Evolutionary conservation across 2,888 invertebrate genomes (phyloP), one percentile per base, ranked within the genome.

Genomic region (Drosophila greeni): DNA sequence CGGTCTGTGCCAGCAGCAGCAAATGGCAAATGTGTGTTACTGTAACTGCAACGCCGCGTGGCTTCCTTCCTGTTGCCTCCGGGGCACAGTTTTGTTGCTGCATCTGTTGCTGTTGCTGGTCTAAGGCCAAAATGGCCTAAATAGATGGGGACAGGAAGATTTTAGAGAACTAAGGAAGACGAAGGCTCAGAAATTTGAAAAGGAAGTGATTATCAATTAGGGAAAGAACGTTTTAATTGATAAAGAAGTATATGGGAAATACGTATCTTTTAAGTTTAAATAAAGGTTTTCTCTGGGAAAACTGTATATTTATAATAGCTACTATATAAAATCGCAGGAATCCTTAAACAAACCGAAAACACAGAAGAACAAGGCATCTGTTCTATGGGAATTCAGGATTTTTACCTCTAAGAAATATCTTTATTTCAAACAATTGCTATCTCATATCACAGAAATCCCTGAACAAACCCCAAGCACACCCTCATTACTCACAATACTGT

Each of bases 21-120:
- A 73, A 69, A 74, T 79, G 79, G 83, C 55, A 80, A 81, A 81
- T 81, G 84, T 81, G 85, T 81, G 81, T 81, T 81, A 81, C 85
- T 85, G 79, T 85, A 78, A 78, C 79, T 81, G 74, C 72, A 39
- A 64, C 67, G 54, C 42, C 61, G 64, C 69, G 61, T 67, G 48
- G 64, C 53, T 70, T 67, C 70, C 72, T 81, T 81, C 84, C 82
- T 81, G 84, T 80, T 80, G 36, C 53, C 70, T 26, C 52, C 36
- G 24, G 52, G 53, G 53, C 23, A 11, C 29, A 40, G 33, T 62
- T 39, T 39, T 40, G 26, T 26, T 14, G 33, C 62, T 61, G 37
- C 18, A 45, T 36, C 26, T 60, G 60, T 47, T 36, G 61, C 26
- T 60, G 60, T 47, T 36, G 61, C 37, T 39, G 33, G 20, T 31